Base-by-base conservation (phyloP, 1,140 invertebrate genomes). In the Eumaeus atala region DNA sequence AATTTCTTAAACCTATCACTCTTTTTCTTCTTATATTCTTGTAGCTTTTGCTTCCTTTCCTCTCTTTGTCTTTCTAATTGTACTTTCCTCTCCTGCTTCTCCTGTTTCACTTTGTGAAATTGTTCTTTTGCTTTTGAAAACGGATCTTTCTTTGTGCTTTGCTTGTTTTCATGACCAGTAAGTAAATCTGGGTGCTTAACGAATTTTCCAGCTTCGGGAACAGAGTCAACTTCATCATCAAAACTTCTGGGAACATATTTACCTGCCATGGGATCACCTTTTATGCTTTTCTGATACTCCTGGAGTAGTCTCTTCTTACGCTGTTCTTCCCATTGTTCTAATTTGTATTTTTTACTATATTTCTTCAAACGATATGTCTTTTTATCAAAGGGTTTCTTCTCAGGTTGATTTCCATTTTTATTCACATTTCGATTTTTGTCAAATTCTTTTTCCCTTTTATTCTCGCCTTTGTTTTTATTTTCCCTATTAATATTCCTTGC, bases 341-440 rank as follows among this genome's bases (percentile, higher is more conserved):
- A 78, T 83, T 91, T 92, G 53, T 90, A 91, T 64, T 92, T 92
- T 36, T 92, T 91, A 62, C 91, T 92, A 58, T 92, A 93, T 63
- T 92, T 92, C 56, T 91, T 88, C 28, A 91, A 56, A 18, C 91
- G 84, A 56, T 91, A 92, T 11, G 88, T 80, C 51, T 91, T 92
- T 70, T 92, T 93, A 60, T 92, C 88, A 72, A 92, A 92, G 3
- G 85, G 80, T 72, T 88, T 90, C 58, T 85, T 82, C 8, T 72
- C 77, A 35, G 35, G 51, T 7, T 71, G 54, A 21, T 60, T 48
- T 40, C 66, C 61, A 38, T 63, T 40, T 38, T 63, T 53, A 33
- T 63, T 51, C 21, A 67, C 62, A 56, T 54, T 44, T 42, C 74
- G 55, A 37, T 70, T 69, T 36, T 67, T 58, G 54, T 74, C 71